Evolutionary conservation across 2,797 vertebrate species (phyloP).

Genomic region (Neosilurus hyrtlii): DNA sequence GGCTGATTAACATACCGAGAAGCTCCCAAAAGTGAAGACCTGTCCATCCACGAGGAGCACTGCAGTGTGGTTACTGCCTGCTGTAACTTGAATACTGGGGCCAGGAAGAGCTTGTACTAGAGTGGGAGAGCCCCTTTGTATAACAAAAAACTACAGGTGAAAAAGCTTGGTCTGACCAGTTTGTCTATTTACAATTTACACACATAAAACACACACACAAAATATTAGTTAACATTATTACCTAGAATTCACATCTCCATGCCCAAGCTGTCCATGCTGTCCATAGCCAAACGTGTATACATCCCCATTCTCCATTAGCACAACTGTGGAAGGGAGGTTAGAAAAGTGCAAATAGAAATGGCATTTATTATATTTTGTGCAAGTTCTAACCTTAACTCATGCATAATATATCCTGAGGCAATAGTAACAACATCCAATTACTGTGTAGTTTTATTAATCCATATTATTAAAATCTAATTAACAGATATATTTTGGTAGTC

Average conservation of each 20-base stretch:
- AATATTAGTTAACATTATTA: conserved; percentile 54
- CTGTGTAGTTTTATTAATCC: neutral
- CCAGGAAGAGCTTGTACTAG: conserved; percentile 92
- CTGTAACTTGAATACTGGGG: conserved; percentile 92
- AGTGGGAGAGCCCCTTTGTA: conserved; percentile 89
- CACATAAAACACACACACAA: neutral
- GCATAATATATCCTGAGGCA: too few relatives aligned
- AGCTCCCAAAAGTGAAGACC: conserved; percentile 98
- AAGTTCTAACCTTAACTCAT: too few relatives aligned
- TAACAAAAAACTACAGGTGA: conserved; percentile 37
- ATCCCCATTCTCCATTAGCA: conserved; percentile 98
- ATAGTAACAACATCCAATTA: neutral
- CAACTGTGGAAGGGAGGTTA: conserved; percentile 73
- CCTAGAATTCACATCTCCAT: conserved; percentile 98
- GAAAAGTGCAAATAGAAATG: neutral
- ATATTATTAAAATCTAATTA: neutral
- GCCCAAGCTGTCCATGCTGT: conserved; percentile 96
- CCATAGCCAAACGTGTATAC: conserved; percentile 98
- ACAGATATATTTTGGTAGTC: neutral
- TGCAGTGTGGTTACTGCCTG: conserved; percentile 98
- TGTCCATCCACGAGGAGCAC: conserved; percentile 94
- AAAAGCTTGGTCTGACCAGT: neutral
- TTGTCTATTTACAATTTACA: neutral
- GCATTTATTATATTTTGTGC: neutral
- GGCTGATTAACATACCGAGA: conserved; percentile 82